Base-by-base conservation (phyloP, 2,113 vertebrate genomes). In the Strix aluco region DNA sequence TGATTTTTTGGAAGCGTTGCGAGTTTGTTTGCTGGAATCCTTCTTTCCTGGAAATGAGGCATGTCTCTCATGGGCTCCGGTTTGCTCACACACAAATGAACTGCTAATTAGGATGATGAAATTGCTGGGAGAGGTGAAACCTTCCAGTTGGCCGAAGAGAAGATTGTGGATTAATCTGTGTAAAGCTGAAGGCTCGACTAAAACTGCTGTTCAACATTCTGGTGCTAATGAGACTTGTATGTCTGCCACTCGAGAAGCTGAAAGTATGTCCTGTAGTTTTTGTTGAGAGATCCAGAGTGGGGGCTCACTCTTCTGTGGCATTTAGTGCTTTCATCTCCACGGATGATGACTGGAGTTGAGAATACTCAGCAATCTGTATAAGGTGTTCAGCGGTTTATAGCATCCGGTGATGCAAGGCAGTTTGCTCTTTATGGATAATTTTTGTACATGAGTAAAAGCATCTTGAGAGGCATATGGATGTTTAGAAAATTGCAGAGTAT, bases 161-260 rank as follows among this genome's bases (percentile, higher is more conserved):
- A 95, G 85, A 88, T 67, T 88, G 95, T 96, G 92, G 96, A 93
- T 96, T 94, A 92, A 92, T 97, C 86, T 92, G 77, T 75, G 74
- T 92, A 87, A 92, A 94, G 70, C 92, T 79, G 91, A 97, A 97
- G 81, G 62, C 95, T 94, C 0, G 2, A 75, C 69, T 95, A 46
- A 94, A 95, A 92, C 92, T 96, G 94, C 94, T 97, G 95, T 88
- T 97, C 94, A 90, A 51, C 94, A 73, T 97, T 96, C 95, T 97
- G 96, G 81, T 94, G 96, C 91, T 96, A 97, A 95, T 92, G 92
- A 95, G 95, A 94, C 86, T 94, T 94, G 92, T 85, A 61, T 92
- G 88, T 84, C 92, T 95, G 95, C 94, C 95, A 94, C 94, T 91
- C 0, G 18, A 94, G 91, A 67, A 91, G 92, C 91, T 87, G 81